These are phyloP conservation scores for Chlorodrepanis virens DNA, from an alignment of 2,113 vertebrate species.

Conservation along the genomic window DNA sequence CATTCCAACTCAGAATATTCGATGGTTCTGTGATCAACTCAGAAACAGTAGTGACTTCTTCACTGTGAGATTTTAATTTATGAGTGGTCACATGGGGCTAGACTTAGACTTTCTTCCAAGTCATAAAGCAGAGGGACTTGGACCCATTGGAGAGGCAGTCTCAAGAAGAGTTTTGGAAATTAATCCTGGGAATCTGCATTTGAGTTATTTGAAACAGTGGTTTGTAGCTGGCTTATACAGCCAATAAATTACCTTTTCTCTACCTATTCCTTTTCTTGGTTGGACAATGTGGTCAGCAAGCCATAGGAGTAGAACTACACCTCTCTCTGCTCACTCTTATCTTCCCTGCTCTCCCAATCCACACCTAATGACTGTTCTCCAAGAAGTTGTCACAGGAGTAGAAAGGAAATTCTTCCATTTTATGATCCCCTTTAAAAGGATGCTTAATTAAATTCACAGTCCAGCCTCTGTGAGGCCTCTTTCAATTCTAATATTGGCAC, in stretches of 20 bases:
- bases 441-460: slow-evolving; percentile 32
- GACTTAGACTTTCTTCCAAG: neutral
- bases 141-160: neutral
- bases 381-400: neutral
- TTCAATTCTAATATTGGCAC: slow-evolving; percentile 12
- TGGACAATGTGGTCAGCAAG: neutral
- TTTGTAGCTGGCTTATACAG: neutral
- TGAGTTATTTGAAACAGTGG: neutral
- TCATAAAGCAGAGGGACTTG: neutral
- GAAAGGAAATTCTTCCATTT: slow-evolving; percentile 6
- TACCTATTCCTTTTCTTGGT: neutral
- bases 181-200: neutral
- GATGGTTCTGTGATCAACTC: neutral
- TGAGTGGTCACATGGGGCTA: neutral
- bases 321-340: neutral
- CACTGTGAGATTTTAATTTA: neutral
- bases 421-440: neutral
- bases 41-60: neutral
- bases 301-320: neutral
- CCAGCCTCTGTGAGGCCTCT: neutral
- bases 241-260: neutral
- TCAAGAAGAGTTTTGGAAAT: neutral
- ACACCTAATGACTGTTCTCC: neutral
- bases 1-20: neutral
- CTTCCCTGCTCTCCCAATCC: neutral